These are phyloP conservation scores for Rhea americana DNA, from an alignment of 2,113 vertebrate genomes.

Conservation along the genomic window DNA sequence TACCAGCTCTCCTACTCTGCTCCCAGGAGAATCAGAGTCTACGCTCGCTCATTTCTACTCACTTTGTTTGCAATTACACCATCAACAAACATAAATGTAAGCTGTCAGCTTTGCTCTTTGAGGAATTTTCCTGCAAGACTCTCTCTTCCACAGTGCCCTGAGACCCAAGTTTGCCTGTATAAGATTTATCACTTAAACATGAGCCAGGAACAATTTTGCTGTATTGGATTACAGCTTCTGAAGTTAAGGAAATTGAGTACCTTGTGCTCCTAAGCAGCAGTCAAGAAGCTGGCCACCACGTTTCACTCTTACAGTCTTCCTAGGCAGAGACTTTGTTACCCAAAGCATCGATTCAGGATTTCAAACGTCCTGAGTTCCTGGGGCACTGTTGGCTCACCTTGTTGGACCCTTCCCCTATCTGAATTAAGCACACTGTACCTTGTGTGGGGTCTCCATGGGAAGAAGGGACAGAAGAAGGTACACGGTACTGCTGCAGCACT, in stretches of 20 bases:
- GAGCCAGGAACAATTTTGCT: neutral
- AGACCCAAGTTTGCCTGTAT: neutral
- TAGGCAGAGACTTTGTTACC: neutral
- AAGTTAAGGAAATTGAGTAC: neutral
- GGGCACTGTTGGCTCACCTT: neutral
- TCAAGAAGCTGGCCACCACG: neutral
- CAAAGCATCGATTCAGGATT: neutral
- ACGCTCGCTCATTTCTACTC: neutral
- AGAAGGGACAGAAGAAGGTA: neutral
- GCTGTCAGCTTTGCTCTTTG: neutral
- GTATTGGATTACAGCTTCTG: neutral
- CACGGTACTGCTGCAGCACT: neutral
- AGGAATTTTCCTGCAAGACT: neutral
- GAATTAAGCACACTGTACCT: neutral
- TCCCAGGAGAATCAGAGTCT: neutral
- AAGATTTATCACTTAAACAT: neutral
- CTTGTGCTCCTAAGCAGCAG: neutral
- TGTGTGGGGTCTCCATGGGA: neutral
- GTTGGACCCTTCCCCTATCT: neutral
- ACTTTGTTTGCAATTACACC: neutral
- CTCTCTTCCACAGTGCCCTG: neutral
- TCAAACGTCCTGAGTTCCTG: neutral
- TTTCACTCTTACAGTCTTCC: neutral
- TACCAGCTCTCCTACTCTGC: neutral
- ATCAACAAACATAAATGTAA: neutral